Evolutionary conservation across 2,797 vertebrate genomes (phyloP).

Genomic region (Acanthurus lineatus): DNA sequence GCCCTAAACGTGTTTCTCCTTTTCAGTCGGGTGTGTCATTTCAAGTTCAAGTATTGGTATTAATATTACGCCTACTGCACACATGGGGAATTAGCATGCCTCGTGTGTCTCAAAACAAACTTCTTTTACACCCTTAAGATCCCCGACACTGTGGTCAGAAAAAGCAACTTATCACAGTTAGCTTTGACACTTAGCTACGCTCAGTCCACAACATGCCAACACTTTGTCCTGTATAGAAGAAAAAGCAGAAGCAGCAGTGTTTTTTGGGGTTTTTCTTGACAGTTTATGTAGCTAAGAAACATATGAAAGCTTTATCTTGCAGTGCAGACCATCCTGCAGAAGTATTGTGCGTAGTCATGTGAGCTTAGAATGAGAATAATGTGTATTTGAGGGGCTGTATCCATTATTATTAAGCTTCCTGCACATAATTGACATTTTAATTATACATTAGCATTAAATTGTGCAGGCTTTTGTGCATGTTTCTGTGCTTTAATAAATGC

Average conservation of each 20-base stretch:
- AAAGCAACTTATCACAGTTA: not conserved
- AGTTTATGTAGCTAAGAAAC: constrained; percentile 1
- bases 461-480: no score
- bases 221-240: not conserved
- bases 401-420: no score
- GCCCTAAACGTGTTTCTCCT: not conserved
- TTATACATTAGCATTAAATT: no score
- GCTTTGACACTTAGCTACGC: constrained; percentile 20
- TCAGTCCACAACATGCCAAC: not conserved
- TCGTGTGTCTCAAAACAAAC: not conserved
- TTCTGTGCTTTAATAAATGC: no score
- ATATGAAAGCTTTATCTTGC: not conserved
- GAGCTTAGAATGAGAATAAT: not conserved
- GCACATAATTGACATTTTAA: no score
- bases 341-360: not conserved
- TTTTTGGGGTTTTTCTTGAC: not conserved
- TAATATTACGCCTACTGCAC: not conserved
- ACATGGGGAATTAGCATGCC: not conserved
- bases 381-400: not conserved
- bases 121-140: not conserved
- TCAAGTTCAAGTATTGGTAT: not conserved
- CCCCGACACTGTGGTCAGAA: constrained; percentile 33
- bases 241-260: constrained; percentile 56
- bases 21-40: not conserved
- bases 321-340: constrained; percentile 4